Conservation (phyloP, 2,797 vertebrate genomes). For the Mus spretus region DNA sequence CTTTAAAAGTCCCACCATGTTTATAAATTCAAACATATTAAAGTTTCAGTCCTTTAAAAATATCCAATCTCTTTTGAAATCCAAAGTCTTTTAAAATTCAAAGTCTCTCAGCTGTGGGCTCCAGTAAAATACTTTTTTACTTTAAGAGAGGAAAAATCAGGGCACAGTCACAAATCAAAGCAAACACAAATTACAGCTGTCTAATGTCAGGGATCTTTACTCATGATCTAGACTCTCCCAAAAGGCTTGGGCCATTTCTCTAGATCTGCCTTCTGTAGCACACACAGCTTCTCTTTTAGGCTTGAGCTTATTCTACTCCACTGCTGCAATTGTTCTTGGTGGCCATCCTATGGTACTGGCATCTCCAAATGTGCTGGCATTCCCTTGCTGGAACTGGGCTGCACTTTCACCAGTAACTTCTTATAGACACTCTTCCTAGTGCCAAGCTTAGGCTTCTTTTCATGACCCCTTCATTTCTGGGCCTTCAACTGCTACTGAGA, state of each 20-base stretch:
- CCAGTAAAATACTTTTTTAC: background rate
- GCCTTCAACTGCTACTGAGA: background rate
- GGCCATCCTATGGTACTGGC: background rate
- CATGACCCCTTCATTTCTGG: background rate
- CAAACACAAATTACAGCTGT: background rate
- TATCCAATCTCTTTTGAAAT: background rate
- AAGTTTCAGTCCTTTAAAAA: background rate
- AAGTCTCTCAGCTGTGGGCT: background rate
- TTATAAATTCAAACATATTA: background rate
- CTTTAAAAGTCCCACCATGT: background rate
- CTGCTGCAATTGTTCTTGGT: background rate
- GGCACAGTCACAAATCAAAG: background rate
- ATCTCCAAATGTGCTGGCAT: background rate
- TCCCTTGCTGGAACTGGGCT: background rate
- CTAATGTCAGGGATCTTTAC: background rate
- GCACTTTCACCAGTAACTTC: background rate
- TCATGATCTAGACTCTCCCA: background rate
- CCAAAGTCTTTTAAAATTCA: background rate
- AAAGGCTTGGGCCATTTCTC: background rate
- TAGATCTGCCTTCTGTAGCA: background rate
- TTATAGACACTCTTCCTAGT: background rate
- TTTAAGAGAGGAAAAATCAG: background rate
- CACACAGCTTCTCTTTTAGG: background rate
- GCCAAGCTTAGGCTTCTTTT: background rate
- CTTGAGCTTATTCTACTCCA: background rate